A percentile compares a stretch with the other conserved stretches of the same genome.
These are phyloP conservation scores for Heliangelus exortis DNA, from an alignment of 2,797 vertebrate species.

Conservation along the genomic window DNA sequence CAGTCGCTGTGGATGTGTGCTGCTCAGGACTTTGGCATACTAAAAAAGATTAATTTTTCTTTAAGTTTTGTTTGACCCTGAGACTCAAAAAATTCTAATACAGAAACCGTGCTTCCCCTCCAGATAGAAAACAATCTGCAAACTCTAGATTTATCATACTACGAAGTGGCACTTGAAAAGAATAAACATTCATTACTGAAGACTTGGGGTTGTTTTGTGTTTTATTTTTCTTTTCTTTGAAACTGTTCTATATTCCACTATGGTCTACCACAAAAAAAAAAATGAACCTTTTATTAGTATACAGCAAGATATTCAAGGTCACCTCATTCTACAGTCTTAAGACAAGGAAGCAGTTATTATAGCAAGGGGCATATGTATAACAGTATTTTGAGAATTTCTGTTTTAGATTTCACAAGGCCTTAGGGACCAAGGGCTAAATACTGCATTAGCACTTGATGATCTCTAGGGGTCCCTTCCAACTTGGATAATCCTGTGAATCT, in stretches of 20 bases:
- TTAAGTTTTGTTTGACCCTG: neutral
- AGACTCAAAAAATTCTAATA: neutral
- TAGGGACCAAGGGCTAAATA: neutral
- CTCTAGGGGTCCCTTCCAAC: too few relatives aligned
- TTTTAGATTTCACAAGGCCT: neutral
- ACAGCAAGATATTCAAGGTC: neutral
- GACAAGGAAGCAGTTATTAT: neutral
- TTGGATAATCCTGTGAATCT: too few relatives aligned
- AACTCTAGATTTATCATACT: neutral
- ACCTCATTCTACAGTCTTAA: neutral
- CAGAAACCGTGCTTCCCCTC: neutral
- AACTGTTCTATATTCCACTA: neutral
- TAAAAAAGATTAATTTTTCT: neutral
- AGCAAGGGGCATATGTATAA: neutral
- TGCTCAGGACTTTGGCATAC: neutral
- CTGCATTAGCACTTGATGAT: neutral
- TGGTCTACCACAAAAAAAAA: neutral
- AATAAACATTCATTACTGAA: neutral
- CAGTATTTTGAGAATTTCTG: neutral
- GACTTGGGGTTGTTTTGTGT: neutral
- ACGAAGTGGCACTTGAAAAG: neutral
- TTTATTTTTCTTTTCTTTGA: accelerated
- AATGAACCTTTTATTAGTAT: neutral
- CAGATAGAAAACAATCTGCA: neutral
- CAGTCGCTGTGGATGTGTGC: neutral